A percentile compares a stretch with the other conserved stretches of the same genome.
Evolutionary conservation across 2,888 invertebrate species (phyloP).

Genomic region (Rhorus exstirpatorius): DNA sequence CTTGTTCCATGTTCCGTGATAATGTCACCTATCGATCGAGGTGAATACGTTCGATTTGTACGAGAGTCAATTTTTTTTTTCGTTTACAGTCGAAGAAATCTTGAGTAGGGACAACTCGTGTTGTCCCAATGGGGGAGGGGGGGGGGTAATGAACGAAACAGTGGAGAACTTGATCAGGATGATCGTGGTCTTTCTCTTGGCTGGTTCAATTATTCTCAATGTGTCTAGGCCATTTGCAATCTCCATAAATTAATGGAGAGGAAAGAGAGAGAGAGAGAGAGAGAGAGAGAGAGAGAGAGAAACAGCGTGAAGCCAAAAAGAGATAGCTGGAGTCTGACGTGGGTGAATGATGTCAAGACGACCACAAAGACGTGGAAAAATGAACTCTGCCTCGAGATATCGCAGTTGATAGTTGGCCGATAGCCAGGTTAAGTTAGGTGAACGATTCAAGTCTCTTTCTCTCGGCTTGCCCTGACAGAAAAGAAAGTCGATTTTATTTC

Average conservation of each 20-base stretch:
- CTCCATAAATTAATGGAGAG: slow-evolving; percentile 59
- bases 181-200: background rate
- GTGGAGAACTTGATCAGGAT: slow-evolving; percentile 52
- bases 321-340: slow-evolving; percentile 79
- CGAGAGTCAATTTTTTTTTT: background rate
- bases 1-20: too few species aligned
- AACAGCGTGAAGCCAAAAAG: slow-evolving; percentile 63
- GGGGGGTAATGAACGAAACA: slow-evolving; percentile 33
- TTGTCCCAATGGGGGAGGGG: background rate
- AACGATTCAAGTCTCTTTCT: background rate
- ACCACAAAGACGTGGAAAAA: slow-evolving; percentile 41
- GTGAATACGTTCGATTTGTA: background rate
- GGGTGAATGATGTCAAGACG: slow-evolving; percentile 67
- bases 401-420: slow-evolving; percentile 63
- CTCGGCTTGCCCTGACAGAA: background rate
- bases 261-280: slow-evolving; percentile 12
- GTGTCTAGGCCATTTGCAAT: slow-evolving; percentile 55
- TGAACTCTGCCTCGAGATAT: slow-evolving; percentile 42
- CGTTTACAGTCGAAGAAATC: background rate
- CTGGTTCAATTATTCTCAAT: slow-evolving; percentile 63
- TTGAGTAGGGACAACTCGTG: background rate
- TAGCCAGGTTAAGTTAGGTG: slow-evolving; percentile 50
- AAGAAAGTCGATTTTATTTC: slow-evolving; percentile 55
- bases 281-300: background rate
- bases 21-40: too few species aligned